Evolutionary conservation across 2,113 vertebrate species (phyloP).

Genomic region (Triplophysa rosa): DNA sequence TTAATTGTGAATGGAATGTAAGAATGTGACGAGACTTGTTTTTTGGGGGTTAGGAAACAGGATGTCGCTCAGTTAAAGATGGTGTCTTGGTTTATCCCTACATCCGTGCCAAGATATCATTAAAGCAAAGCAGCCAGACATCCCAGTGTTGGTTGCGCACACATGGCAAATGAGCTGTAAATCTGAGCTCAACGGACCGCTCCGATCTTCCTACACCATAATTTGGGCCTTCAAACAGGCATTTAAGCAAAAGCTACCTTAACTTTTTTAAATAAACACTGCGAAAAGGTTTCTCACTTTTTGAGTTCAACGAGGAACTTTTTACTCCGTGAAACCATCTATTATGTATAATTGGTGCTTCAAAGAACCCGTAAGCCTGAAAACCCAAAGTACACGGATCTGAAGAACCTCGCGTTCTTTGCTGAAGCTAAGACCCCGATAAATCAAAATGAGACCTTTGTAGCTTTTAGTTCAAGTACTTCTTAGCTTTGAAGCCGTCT

Average conservation of each 20-base stretch:
- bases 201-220: constrained; percentile 23
- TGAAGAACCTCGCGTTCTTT: too few relatives aligned
- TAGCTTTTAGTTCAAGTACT: too few relatives aligned
- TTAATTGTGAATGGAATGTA: constrained; percentile 12
- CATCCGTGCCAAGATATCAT: constrained; percentile 42
- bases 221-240: constrained; percentile 33
- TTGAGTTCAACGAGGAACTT: neutral
- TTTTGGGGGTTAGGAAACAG: neutral
- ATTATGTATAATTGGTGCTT: neutral
- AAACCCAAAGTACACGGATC: too few relatives aligned
- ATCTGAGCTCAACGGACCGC: constrained; percentile 11
- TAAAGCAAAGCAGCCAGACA: constrained; percentile 42
- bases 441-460: too few relatives aligned
- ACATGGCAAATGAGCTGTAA: constrained; percentile 28
- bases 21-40: neutral
- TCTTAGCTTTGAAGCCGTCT: too few relatives aligned
- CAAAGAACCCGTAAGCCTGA: too few relatives aligned
- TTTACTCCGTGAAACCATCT: neutral
- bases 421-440: too few relatives aligned
- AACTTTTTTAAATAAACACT: neutral
- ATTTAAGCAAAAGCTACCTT: constrained; percentile 4
- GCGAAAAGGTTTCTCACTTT: neutral
- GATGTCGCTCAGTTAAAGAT: constrained; percentile 32
- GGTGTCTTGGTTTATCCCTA: constrained; percentile 49
- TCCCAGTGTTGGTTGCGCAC: constrained; percentile 27